phyloP scores from a whole-genome alignment of 2,888 invertebrate genomes.

The Perdita meconis region DNA sequence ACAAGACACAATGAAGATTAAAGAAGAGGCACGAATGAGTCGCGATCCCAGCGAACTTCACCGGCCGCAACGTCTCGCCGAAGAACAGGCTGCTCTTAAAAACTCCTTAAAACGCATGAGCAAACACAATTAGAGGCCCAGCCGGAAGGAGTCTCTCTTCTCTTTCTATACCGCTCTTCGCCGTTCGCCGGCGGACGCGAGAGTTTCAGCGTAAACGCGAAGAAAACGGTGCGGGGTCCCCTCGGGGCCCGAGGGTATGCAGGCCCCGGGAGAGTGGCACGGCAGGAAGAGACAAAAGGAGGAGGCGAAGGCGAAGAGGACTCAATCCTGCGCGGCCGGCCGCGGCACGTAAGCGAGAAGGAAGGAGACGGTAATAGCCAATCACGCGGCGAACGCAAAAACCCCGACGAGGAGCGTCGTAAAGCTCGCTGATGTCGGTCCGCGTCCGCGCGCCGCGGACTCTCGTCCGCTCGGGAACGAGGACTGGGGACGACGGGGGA shows the following conservation, averaged over 20 bases:
- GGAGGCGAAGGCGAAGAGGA: conserved; percentile 73
- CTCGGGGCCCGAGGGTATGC: conserved; percentile 46
- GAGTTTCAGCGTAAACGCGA: conserved; percentile 18
- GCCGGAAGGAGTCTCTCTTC: conserved; percentile 68
- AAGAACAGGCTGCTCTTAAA: conserved; percentile 49
- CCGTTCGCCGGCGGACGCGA: conserved; percentile 5
- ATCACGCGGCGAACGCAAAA: conserved; percentile 82
- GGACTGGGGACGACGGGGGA: conserved; percentile 41
- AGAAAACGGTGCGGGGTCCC: conserved; percentile 7
- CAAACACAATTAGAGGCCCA: conserved; percentile 79
- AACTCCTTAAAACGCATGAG: conserved; percentile 74
- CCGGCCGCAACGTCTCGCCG: background rate
- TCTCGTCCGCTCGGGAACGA: conserved; percentile 45
- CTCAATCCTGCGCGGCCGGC: conserved; percentile 78
- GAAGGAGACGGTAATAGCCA: conserved; percentile 83
- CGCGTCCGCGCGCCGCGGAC: conserved; percentile 35
- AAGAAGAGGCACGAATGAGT: conserved; percentile 36
- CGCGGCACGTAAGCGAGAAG: conserved; percentile 69
- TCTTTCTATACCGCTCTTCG: conserved; percentile 22
- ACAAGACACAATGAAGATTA: conserved; percentile 18
- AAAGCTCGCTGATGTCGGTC: conserved; percentile 76
- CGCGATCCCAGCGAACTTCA: conserved; percentile 50
- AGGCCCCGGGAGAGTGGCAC: conserved; percentile 48
- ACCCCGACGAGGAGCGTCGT: conserved; percentile 78
- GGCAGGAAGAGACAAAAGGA: conserved; percentile 65